Evolutionary conservation across 2,888 invertebrate species (phyloP), one percentile per base, ranked within the genome.

Genomic region (Stratiomys singularior): DNA sequence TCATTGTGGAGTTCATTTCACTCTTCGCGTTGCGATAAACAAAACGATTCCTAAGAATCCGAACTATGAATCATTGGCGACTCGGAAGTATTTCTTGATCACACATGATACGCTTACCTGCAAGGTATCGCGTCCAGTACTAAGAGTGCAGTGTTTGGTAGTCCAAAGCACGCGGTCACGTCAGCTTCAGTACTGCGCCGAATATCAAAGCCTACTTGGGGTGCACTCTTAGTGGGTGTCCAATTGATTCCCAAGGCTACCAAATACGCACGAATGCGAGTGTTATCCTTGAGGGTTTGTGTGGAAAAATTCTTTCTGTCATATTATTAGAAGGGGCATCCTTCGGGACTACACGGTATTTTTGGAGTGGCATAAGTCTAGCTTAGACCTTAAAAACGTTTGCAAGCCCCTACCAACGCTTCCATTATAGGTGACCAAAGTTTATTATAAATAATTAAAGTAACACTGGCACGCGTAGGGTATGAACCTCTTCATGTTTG

Each of bases 11-110:
- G 72, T 72, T 72, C 72, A 72, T 72, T 72, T 72, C 72, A 72
- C 72, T 72, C 72, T 72, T 72, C 52, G 71, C 5, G 46, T 71
- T 71, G 25, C 58, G 30, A 72, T 72, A 72, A 72, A 72, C 72
- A 58, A 58, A 72, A 56, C 18, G 23, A 72, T 72, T 67, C 37
- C 23, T 23, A 23, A 67, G 67, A 67, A 67, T 67, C 67, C 21
- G 5, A 21, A n/a, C 30, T 11, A 44, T 67, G 67, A 67, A 27
- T 67, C 67, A 67, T 44, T 21, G 46, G 46, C 46, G 27, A 67
- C 67, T 67, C 67, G 67, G 46, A 67, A 67, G 67, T 67, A 15
- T 67, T 37, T 67, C 28, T 21, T 27, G 64, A 64, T 64, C 15
- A 52, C 18, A 52, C 52, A 18, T 18, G 52, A 52, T 52, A 13